phyloP scores from a whole-genome alignment of 2,888 invertebrate species.

The Odontocolon sp. region DNA sequence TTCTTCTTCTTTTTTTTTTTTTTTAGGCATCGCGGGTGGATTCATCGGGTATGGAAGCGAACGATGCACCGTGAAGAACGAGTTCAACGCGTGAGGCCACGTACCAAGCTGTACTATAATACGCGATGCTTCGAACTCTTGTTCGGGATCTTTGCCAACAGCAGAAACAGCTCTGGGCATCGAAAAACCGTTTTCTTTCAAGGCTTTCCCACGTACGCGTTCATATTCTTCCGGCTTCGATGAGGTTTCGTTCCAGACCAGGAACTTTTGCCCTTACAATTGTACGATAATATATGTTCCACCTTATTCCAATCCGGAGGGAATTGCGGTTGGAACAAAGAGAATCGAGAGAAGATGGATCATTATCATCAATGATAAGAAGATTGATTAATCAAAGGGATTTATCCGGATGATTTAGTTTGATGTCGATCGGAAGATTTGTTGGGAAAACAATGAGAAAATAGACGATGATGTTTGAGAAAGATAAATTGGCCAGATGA shows the following conservation, averaged over 20 bases:
- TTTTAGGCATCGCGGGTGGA: neutral
- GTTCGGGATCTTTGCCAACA: neutral
- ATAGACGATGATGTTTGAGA: too few relatives aligned
- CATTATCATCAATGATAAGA: too few relatives aligned
- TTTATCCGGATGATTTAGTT: too few relatives aligned
- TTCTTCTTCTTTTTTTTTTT: conserved; percentile 1
- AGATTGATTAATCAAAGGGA: too few relatives aligned
- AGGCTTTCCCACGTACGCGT: conserved; percentile 56
- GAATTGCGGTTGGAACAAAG: too few relatives aligned
- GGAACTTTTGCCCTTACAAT: conserved; percentile 43
- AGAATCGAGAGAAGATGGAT: too few relatives aligned
- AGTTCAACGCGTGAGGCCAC: conserved; percentile 6
- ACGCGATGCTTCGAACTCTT: conserved; percentile 17
- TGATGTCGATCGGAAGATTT: too few relatives aligned
- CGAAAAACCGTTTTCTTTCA: conserved; percentile 40
- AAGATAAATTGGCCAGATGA: too few relatives aligned
- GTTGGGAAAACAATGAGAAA: too few relatives aligned
- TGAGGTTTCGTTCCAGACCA: conserved; percentile 37
- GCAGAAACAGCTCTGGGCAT: conserved; percentile 28
- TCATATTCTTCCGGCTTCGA: conserved; percentile 34
- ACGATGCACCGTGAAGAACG: conserved; percentile 20
- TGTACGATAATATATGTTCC: conserved; percentile 38
- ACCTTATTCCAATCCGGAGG: neutral
- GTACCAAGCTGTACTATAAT: neutral
- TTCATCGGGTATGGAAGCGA: neutral